Percentiles rank a stretch among this genome's conserved stretches.
Evolutionary conservation across 23 tunicate genomes (phyloP).

Genomic region (Aplidium turbinatum): DNA sequence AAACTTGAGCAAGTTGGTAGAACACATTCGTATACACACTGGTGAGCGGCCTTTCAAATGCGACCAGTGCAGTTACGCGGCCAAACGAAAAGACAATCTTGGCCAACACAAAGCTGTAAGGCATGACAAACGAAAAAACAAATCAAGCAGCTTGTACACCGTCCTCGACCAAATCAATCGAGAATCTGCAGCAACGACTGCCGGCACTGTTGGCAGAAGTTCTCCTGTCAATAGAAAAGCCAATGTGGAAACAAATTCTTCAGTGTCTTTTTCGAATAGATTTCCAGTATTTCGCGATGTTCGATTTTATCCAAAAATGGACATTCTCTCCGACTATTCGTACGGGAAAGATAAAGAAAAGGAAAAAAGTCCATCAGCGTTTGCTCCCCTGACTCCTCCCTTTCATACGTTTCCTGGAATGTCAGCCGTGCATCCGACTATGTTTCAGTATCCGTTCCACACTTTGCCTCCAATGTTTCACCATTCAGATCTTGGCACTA

Average conservation of each 20-base stretch:
- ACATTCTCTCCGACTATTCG: neutral
- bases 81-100: constrained; percentile 91
- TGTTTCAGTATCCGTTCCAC: constrained; percentile 38
- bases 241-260: neutral
- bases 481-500: constrained; percentile 1
- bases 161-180: constrained; percentile 27
- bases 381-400: constrained; percentile 21
- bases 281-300: neutral
- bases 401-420: constrained; percentile 30
- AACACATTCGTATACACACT: constrained; percentile 95
- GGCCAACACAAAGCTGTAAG: constrained; percentile 90
- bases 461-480: neutral
- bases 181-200: neutral
- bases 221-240: neutral
- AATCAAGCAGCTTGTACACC: constrained; percentile 40
- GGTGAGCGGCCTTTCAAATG: constrained; percentile 97
- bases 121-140: constrained; percentile 74
- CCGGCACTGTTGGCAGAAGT: neutral
- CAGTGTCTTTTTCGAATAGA: neutral
- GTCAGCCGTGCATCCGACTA: constrained; percentile 20
- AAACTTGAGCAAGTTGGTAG: constrained; percentile 91
- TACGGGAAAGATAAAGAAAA: neutral
- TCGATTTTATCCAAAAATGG: neutral
- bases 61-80: constrained; percentile 96
- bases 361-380: constrained; percentile 3